Conservation (phyloP, 2,797 vertebrate species). For the Brotula barbata region DNA sequence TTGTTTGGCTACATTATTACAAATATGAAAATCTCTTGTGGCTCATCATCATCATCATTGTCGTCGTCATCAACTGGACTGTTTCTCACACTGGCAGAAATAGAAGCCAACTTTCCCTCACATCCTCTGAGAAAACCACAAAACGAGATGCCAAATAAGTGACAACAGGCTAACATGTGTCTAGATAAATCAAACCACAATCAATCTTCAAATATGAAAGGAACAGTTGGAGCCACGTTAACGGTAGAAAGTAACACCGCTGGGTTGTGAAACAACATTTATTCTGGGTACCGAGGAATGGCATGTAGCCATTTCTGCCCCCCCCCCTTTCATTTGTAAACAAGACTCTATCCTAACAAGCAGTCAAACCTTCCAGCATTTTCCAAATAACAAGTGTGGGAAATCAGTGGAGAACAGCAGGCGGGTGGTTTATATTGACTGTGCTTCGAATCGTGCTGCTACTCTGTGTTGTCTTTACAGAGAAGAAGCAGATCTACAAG, state of each 20-base stretch:
- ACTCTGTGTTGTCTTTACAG: conserved; percentile 3
- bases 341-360: conserved; percentile 53
- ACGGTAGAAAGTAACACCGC: conserved; percentile 42
- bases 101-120: conserved; percentile 10
- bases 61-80: conserved; percentile 21
- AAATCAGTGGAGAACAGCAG: conserved; percentile 31
- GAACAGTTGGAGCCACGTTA: conserved; percentile 37
- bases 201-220: conserved; percentile 23
- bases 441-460: conserved; percentile 5
- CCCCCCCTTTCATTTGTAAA: conserved; percentile 39
- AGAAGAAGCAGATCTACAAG: neutral
- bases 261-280: conserved; percentile 66
- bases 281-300: conserved; percentile 42
- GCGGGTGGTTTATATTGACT: conserved; percentile 29
- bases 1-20: neutral
- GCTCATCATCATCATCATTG: conserved; percentile 34
- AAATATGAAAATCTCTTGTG: too few relatives aligned
- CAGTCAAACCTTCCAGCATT: conserved; percentile 34
- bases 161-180: conserved; percentile 1
- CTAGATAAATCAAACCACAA: conserved; percentile 19
- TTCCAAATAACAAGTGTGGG: conserved; percentile 43
- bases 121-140: conserved; percentile 21
- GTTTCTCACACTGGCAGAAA: conserved; percentile 34
- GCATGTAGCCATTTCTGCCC: conserved; percentile 38
- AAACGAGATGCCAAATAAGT: neutral